Evolutionary conservation across 2,888 invertebrate genomes (phyloP), one percentile per base, ranked within the genome.

Genomic region (Drosophila glabriapex): DNA sequence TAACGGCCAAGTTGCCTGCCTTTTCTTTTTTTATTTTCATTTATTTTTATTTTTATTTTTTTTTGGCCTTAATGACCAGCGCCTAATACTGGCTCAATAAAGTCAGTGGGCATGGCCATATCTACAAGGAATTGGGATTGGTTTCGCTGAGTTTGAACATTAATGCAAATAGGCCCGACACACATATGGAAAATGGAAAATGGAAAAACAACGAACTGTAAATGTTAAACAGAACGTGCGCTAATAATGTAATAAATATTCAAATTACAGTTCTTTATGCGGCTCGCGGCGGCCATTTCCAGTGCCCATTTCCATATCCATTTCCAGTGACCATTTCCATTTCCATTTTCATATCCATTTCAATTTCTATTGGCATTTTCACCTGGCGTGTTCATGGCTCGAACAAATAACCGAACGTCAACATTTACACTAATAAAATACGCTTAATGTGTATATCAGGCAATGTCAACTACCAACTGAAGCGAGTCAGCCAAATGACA

Each of bases 161-260:
- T 22, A 14, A 22, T 22, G 43, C 14, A 22, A 22, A 22, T 43
- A 22, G 14, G 22, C 12, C 4, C 10, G 4, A 66, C 31, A 61
- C 31, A 55, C 22, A 41, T 28, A 53, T 50, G 37, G 35, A 35
- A 35, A 4, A 58, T 50, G 37, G 31, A 33, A 33, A 2, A 31
- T 43, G 43, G 22, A 14, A 14, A 22, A 22, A 22, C 19, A 68
- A 54, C 46, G 29, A 55, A 55, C 67, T 63, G 62, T 60, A 50
- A 75, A 72, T 72, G 53, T 50, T 22, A 61, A 67, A 61, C 39
- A 62, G 55, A 68, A 76, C 68, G 62, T 73, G 71, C 74, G 72
- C 72, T 85, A 85, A 89, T 87, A 82, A 88, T 80, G 90, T 88
- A 88, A 88, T 88, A 88, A 88, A 88, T 88, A 88, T 88, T 88